phyloP scores from a whole-genome alignment of 2,888 invertebrate genomes.

The Odontocerum albicorne region DNA sequence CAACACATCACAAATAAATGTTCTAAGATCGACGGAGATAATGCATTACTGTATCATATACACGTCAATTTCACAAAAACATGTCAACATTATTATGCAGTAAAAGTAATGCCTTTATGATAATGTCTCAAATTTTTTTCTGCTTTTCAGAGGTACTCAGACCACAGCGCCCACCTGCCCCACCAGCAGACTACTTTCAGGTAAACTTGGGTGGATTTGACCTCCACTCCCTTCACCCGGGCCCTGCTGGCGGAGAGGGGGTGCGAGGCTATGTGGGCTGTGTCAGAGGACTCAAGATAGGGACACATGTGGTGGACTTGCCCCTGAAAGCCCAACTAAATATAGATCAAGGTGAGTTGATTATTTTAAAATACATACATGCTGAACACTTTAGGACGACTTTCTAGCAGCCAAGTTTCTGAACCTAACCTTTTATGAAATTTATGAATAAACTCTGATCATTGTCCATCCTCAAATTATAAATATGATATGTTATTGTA shows the following conservation, averaged over 20 bases:
- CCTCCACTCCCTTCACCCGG: constrained; percentile 65
- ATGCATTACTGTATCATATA: background rate
- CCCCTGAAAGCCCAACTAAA: constrained; percentile 69
- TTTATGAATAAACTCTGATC: too few species aligned
- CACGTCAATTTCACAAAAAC: constrained; percentile 9
- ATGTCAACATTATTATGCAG: background rate
- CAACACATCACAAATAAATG: too few species aligned
- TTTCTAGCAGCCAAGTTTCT: too few species aligned
- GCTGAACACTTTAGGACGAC: too few species aligned
- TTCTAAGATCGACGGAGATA: too few species aligned
- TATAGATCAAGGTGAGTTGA: constrained; percentile 62
- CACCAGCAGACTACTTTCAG: constrained; percentile 88
- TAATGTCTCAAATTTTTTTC: constrained; percentile 36
- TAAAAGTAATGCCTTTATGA: background rate
- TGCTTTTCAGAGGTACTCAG: constrained; percentile 76
- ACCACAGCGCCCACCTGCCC: constrained; percentile 86
- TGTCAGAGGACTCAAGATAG: constrained; percentile 84
- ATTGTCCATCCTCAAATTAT: too few species aligned
- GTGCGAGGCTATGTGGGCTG: constrained; percentile 83
- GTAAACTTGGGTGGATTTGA: constrained; percentile 86
- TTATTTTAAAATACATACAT: background rate
- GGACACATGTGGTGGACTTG: constrained; percentile 76
- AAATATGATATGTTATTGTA: too few species aligned
- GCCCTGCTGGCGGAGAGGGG: constrained; percentile 47
- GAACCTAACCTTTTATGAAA: too few species aligned